These are phyloP conservation scores for Noctuana brunneofusca DNA, from an alignment of 2,888 invertebrate genomes.

Conservation along the genomic window DNA sequence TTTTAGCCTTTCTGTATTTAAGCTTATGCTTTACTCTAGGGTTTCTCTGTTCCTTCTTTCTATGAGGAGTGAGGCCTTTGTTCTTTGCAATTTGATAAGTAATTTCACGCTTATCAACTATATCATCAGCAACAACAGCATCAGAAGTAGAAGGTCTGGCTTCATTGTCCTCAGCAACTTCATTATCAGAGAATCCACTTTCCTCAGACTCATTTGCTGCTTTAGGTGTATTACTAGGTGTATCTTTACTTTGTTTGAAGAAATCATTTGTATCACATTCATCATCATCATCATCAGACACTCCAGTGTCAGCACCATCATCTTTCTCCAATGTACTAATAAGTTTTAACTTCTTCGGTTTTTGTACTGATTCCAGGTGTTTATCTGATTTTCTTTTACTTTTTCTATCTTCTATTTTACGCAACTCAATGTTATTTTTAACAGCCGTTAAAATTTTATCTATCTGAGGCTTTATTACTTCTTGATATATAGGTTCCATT, in stretches of 20 bases:
- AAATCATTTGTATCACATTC: slow-evolving; percentile 70
- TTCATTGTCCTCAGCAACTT: slow-evolving; percentile 59
- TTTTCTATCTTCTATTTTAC: slow-evolving; percentile 50
- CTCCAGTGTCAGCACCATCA: slow-evolving; percentile 73
- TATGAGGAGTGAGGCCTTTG: slow-evolving; percentile 94
- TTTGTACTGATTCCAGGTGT: slow-evolving; percentile 49
- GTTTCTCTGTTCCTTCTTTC: slow-evolving; percentile 96
- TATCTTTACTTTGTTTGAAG: slow-evolving; percentile 48
- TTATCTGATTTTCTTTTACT: slow-evolving; percentile 62
- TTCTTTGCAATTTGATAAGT: slow-evolving; percentile 98
- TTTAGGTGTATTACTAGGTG: slow-evolving; percentile 45
- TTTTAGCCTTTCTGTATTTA: slow-evolving; percentile 95
- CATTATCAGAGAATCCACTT: slow-evolving; percentile 75
- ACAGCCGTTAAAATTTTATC: slow-evolving; percentile 83
- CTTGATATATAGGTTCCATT: slow-evolving; percentile 87
- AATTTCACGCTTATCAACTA: slow-evolving; percentile 89
- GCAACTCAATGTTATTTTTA: slow-evolving; percentile 66
- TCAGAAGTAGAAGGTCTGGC: slow-evolving; percentile 64
- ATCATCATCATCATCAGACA: slow-evolving; percentile 70
- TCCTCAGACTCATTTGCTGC: slow-evolving; percentile 68
- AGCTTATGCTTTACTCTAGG: slow-evolving; percentile 97
- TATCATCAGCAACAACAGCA: slow-evolving; percentile 56
- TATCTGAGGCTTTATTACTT: slow-evolving; percentile 86
- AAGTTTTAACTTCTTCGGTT: slow-evolving; percentile 69
- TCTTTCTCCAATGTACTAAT: slow-evolving; percentile 65